Conservation (phyloP, 1,140 invertebrate genomes). For the Dysdera silvatica region DNA sequence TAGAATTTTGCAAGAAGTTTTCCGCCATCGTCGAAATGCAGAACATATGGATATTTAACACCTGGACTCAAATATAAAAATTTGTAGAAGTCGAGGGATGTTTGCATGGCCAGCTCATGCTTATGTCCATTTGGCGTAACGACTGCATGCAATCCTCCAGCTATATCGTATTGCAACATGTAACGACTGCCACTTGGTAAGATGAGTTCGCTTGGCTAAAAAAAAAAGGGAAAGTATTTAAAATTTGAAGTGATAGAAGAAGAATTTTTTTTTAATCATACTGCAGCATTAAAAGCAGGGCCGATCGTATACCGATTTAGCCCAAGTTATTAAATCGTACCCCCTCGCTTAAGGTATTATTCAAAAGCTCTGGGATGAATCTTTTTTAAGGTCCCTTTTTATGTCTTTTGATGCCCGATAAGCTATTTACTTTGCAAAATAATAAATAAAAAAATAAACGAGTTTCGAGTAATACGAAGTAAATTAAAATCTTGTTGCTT, state of each 20-base stretch:
- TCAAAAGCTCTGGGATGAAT: no score
- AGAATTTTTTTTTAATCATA: not conserved
- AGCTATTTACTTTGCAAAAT: no score
- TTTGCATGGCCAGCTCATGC: conserved; percentile 79
- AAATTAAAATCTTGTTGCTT: no score
- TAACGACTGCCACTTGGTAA: conserved; percentile 79
- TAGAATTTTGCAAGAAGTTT: conserved; percentile 71
- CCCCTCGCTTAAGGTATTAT: no score
- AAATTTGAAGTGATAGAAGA: no score
- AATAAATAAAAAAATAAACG: no score
- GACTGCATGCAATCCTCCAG: conserved; percentile 74
- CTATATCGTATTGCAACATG: conserved; percentile 72
- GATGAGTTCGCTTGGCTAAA: conserved; percentile 71
- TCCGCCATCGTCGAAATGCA: conserved; percentile 81
- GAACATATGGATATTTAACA: conserved; percentile 61
- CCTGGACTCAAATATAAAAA: conserved; percentile 84
- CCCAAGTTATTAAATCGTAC: not conserved
- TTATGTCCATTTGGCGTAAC: conserved; percentile 74
- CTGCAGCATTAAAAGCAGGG: not conserved
- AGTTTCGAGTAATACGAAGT: no score
- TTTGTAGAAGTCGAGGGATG: conserved; percentile 67
- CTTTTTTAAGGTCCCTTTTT: no score
- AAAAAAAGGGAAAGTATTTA: conserved; percentile 21
- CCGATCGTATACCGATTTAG: no score
- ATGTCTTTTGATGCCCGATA: no score